These are phyloP conservation scores for Tiliacea citrago DNA, from an alignment of 2,888 invertebrate species.

Conservation along the genomic window DNA sequence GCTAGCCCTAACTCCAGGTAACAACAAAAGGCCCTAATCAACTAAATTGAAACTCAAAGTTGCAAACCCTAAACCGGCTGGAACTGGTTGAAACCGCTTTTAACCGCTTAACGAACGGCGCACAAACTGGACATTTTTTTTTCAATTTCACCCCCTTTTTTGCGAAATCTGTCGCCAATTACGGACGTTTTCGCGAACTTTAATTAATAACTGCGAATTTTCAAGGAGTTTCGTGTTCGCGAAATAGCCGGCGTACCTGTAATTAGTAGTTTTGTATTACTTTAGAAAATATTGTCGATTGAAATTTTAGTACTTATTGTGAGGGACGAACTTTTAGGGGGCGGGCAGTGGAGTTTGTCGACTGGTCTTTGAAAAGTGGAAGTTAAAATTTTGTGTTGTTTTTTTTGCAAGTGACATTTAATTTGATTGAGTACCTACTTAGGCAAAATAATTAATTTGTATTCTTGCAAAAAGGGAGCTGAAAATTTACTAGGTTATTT, in stretches of 20 bases:
- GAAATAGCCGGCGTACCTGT: constrained; percentile 24
- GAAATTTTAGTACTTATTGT: constrained; percentile 57
- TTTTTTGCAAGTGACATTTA: not conserved
- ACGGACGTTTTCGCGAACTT: constrained; percentile 56
- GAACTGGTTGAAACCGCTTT: constrained; percentile 61
- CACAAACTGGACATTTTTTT: constrained; percentile 40
- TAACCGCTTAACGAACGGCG: constrained; percentile 59
- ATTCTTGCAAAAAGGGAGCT: not conserved
- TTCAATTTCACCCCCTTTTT: constrained; percentile 49
- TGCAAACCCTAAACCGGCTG: constrained; percentile 53
- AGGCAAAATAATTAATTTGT: not conserved
- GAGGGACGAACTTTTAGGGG: constrained; percentile 44
- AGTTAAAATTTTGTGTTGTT: not conserved
- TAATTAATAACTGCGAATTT: constrained; percentile 64
- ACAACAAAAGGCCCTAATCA: constrained; percentile 52
- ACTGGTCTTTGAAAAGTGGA: not conserved
- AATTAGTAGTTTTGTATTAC: constrained; percentile 68
- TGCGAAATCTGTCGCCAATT: constrained; percentile 60
- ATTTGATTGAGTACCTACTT: not conserved
- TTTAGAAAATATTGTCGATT: constrained; percentile 39
- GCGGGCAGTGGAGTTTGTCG: constrained; percentile 23
- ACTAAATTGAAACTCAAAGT: constrained; percentile 53
- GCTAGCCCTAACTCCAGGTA: constrained; percentile 15
- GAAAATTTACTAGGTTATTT: not conserved
- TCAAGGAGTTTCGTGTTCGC: constrained; percentile 56